Percentiles rank a stretch among this genome's conserved stretches.
Evolutionary conservation across 2,797 vertebrate genomes (phyloP).

Genomic region (Danio aesculapii): DNA sequence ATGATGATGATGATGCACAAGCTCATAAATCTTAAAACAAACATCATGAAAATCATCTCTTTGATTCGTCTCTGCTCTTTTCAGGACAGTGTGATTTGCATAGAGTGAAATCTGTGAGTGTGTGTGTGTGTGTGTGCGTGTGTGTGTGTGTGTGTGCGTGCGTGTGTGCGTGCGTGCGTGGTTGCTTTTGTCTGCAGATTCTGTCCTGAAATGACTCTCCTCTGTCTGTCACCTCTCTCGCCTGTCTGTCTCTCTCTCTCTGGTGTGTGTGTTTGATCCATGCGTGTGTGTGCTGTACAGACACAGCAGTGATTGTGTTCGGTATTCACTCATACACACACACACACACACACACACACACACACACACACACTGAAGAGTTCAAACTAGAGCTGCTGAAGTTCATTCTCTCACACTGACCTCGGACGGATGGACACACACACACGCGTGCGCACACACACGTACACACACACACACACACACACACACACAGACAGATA

Average conservation of each 20-base stretch:
- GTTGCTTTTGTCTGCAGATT: constrained; percentile 79
- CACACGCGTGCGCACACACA: background rate
- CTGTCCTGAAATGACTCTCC: constrained; percentile 83
- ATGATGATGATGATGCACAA: too few species aligned
- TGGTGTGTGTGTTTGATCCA: constrained; percentile 50
- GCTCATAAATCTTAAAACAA: background rate
- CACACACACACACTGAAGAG: constrained; percentile 70
- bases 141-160: constrained; percentile 9
- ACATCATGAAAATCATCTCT: background rate
- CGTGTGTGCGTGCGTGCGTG: constrained; percentile 62
- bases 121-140: background rate
- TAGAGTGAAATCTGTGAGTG: constrained; percentile 16
- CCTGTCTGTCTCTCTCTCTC: constrained; percentile 70
- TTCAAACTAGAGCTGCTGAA: constrained; percentile 70
- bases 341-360: too few species aligned
- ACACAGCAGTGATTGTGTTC: too few species aligned
- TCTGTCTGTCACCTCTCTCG: constrained; percentile 70
- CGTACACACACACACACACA: too few species aligned
- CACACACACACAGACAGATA: constrained; percentile 66
- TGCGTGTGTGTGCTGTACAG: too few species aligned
- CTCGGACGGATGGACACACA: constrained; percentile 4
- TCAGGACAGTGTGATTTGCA: background rate
- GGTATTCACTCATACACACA: too few species aligned
- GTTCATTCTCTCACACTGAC: too few species aligned
- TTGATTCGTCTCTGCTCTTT: background rate